Evolutionary conservation across 2,888 invertebrate species (phyloP).

Genomic region (Idaea dimidiata): DNA sequence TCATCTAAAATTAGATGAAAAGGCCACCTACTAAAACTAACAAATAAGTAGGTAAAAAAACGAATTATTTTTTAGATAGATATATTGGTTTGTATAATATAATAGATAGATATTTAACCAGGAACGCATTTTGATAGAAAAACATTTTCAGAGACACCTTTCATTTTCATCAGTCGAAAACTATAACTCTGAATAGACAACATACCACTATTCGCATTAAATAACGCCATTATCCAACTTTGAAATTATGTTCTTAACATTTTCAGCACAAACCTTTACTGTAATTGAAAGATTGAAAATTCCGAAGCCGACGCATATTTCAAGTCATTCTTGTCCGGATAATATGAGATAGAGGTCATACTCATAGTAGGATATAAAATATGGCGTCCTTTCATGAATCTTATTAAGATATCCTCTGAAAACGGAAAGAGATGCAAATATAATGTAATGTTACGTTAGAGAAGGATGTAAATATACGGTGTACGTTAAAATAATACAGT

Average conservation of each 20-base stretch:
- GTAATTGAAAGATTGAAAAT: constrained; percentile 81
- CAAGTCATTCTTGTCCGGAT: constrained; percentile 73
- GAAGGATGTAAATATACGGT: constrained; percentile 53
- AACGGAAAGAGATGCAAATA: constrained; percentile 66
- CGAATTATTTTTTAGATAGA: too few relatives aligned
- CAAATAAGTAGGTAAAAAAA: too few relatives aligned
- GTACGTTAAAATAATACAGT: constrained; percentile 80
- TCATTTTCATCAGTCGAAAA: background rate
- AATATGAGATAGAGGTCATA: constrained; percentile 82
- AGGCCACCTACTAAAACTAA: too few relatives aligned
- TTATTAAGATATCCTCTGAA: constrained; percentile 89
- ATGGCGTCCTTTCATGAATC: constrained; percentile 92
- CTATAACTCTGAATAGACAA: background rate
- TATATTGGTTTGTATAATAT: too few relatives aligned
- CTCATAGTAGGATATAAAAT: constrained; percentile 84
- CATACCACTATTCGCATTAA: background rate
- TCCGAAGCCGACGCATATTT: constrained; percentile 79
- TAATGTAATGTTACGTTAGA: constrained; percentile 32
- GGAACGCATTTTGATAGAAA: too few relatives aligned
- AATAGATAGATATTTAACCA: too few relatives aligned
- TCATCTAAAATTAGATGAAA: too few relatives aligned
- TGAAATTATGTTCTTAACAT: background rate
- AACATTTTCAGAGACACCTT: too few relatives aligned
- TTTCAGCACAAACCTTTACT: constrained; percentile 57
- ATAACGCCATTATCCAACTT: background rate